Evolutionary conservation across 2,113 vertebrate species (phyloP).

Genomic region (Tauraco erythrolophus): DNA sequence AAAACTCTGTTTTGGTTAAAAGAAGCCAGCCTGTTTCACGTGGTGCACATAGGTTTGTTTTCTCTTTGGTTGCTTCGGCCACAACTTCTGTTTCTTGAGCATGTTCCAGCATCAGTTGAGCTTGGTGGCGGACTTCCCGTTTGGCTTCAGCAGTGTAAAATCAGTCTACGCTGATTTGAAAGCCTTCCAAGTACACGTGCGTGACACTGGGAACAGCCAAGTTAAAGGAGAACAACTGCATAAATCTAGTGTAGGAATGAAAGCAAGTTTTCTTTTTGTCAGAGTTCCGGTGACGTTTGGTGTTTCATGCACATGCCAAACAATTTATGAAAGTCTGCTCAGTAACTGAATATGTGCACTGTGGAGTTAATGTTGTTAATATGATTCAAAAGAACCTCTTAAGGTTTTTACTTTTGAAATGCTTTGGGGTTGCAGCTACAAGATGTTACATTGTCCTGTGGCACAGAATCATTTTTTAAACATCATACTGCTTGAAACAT

Average conservation of each 20-base stretch:
- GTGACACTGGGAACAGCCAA: not conserved
- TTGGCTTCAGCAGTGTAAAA: constrained; percentile 1
- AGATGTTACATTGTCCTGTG: rapidly evolving
- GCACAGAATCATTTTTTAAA: not conserved
- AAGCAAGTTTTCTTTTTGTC: not conserved
- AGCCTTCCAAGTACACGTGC: not conserved
- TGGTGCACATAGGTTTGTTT: not conserved
- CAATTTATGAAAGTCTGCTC: not conserved
- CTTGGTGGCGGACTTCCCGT: not conserved
- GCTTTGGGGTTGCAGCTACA: not conserved
- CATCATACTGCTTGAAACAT: not conserved
- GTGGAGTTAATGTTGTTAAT: not conserved
- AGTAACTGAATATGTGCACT: not conserved
- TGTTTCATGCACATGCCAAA: not conserved
- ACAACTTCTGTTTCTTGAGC: not conserved
- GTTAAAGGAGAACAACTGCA: not conserved
- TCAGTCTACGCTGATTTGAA: not conserved
- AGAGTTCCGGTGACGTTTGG: not conserved
- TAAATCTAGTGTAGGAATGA: not conserved
- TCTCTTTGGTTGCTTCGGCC: not conserved
- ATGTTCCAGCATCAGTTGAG: constrained; percentile 15
- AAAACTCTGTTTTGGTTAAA: not conserved
- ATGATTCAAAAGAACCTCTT: not conserved
- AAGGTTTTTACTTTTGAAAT: not conserved
- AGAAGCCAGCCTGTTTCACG: not conserved